A percentile compares a stretch with the other conserved stretches of the same genome.
phyloP scores from a whole-genome alignment of 2,113 vertebrate genomes.

The Tenebrosternarchus preto region DNA sequence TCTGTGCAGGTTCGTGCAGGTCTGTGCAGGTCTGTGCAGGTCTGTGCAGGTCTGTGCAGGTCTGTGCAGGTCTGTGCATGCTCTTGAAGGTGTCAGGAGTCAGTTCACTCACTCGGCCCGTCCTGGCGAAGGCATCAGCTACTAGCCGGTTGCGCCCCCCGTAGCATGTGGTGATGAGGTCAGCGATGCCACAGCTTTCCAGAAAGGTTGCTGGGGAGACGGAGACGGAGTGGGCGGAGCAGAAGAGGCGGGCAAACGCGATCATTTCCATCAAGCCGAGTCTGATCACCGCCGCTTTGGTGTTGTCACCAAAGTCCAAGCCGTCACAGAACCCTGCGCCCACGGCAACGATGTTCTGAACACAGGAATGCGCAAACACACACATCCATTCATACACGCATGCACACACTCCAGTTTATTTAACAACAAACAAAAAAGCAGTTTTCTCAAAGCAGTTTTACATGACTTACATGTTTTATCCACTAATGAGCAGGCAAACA shows the following conservation, averaged over 20 bases:
- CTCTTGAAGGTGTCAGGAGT: neutral
- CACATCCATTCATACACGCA: neutral
- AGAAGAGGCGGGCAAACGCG: slow-evolving; percentile 87
- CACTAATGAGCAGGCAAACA: too few relatives aligned
- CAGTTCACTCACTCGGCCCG: slow-evolving; percentile 81
- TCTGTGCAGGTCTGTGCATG: neutral
- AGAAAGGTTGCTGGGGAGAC: slow-evolving; percentile 86
- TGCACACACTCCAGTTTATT: neutral
- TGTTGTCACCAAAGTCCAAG: slow-evolving; percentile 92
- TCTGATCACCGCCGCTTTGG: slow-evolving; percentile 94
- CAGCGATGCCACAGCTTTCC: slow-evolving; percentile 93
- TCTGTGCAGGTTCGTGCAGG: too few relatives aligned
- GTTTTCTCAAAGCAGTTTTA: too few relatives aligned
- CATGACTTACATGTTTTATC: too few relatives aligned
- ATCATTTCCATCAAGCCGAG: slow-evolving; percentile 98
- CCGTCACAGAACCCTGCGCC: slow-evolving; percentile 96
- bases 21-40: too few relatives aligned
- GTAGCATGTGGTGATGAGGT: slow-evolving; percentile 96
- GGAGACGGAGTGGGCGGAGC: slow-evolving; percentile 78
- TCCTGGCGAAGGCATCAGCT: slow-evolving; percentile 88
- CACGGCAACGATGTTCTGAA: slow-evolving; percentile 93
- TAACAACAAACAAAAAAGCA: too few relatives aligned
- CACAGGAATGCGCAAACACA: neutral
- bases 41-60: too few relatives aligned
- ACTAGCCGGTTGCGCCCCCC: slow-evolving; percentile 91